Evolutionary conservation across 2,797 vertebrate genomes (phyloP).

Genomic region (Antrozous pallidus): DNA sequence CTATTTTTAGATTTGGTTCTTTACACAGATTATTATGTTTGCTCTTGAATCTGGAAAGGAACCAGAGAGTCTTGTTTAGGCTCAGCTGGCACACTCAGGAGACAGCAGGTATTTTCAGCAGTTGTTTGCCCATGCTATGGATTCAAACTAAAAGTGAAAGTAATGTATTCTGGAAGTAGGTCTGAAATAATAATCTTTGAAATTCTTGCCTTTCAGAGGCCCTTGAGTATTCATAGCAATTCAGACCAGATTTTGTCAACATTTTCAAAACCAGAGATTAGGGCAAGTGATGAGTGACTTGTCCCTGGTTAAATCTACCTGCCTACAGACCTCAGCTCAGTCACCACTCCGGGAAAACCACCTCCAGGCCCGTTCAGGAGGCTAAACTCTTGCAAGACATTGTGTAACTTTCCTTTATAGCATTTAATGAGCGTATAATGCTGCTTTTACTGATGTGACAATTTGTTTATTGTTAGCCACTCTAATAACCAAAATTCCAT

Average conservation of each 20-base stretch:
- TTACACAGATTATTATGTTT: not conserved
- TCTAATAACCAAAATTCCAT: not conserved
- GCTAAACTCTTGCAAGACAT: not conserved
- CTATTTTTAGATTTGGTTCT: conserved; percentile 31
- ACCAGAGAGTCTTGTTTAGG: not conserved
- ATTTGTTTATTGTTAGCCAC: not conserved
- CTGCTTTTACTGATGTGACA: not conserved
- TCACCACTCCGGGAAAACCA: not conserved
- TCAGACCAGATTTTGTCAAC: conserved; percentile 44
- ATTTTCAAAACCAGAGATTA: conserved; percentile 32
- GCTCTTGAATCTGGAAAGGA: not conserved
- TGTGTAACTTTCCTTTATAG: not conserved
- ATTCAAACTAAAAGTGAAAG: conserved; percentile 38
- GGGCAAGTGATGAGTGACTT: not conserved
- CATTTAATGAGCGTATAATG: not conserved
- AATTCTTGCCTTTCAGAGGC: conserved; percentile 15
- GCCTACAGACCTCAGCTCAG: not conserved
- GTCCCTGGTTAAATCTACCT: not conserved
- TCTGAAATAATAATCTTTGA: conserved; percentile 50
- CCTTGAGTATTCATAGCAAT: conserved; percentile 2
- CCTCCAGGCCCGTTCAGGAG: not conserved
- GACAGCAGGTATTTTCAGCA: conserved; percentile 50
- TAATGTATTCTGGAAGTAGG: conserved; percentile 4
- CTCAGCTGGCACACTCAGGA: not conserved
- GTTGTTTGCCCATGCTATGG: conserved; percentile 31